Base-by-base conservation (phyloP, 2,113 vertebrate species). In the Verasper variegatus region DNA sequence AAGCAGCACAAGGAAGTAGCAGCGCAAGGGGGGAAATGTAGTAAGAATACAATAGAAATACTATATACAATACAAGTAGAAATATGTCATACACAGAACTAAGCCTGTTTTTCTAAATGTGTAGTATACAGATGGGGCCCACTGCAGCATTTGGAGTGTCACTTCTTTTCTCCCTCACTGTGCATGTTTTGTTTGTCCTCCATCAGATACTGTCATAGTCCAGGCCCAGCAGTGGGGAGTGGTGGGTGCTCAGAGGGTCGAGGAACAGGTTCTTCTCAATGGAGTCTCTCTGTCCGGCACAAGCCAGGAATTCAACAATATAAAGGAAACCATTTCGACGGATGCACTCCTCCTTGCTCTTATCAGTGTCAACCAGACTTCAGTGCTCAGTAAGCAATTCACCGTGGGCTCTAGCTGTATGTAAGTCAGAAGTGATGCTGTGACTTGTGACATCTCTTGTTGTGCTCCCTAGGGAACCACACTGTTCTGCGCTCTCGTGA, bases 261-360 rank as follows among this genome's bases (percentile, higher is more conserved):
- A 55, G 11, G 23, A 82, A 1, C 86, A 81, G 62, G 89, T 91
- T 7, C 69, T 92, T 23, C 45, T 91, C 14, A 91, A 91, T 37
- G 89, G 89, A 47, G 57, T 82, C 45, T 12, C 61, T 40, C 31
- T 85, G 0, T 31, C 37, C 17, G 20, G 10, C 21, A 55, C 26
- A 45, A 82, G 23, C 49, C 73, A 40, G 37, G 58, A 89, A 58
- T 45, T 86, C 23, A 71, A 59, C 6, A 26, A 9, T 37, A 77
- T 89, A 7, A 35, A 89, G 27, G 35, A 79, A 35, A 66, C 2
- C 13, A 14, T 90, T 14, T 81, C 59, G 15, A 3, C 60, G 23
- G 66, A 71, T 63, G 1, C 60, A 12, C 52, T 40, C 10, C 72
- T 75, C n/a, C 80, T 47, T 21, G 1, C 27, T 51, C 49, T 64